These are phyloP conservation scores for Asarcornis scutulata DNA, from an alignment of 2,113 vertebrate species.

Conservation along the genomic window DNA sequence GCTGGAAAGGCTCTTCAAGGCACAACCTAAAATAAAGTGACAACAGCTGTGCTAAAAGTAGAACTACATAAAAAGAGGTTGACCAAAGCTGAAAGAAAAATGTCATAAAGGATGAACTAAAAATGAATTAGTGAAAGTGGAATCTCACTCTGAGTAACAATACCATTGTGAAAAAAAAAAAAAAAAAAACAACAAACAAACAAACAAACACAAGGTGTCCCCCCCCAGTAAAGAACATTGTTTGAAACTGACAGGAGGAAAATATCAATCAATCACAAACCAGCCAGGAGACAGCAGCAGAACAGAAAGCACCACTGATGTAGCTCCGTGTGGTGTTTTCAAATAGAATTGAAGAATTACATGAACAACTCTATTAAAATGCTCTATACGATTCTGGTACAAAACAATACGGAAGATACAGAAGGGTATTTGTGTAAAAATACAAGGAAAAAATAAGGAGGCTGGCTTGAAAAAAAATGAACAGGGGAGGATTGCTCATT, in stretches of 20 bases:
- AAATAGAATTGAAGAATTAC: neutral
- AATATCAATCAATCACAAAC: neutral
- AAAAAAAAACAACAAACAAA: no score
- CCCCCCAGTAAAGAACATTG: neutral
- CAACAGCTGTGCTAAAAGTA: neutral
- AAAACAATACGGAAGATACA: neutral
- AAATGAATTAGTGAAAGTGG: neutral
- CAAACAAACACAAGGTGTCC: no score
- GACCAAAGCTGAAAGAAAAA: neutral
- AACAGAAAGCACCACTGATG: neutral
- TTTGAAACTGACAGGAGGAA: neutral
- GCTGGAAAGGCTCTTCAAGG: neutral
- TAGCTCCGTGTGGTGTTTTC: neutral
- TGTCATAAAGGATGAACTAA: neutral
- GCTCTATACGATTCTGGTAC: neutral
- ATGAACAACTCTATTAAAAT: neutral
- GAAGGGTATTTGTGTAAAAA: neutral
- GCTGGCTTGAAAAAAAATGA: neutral
- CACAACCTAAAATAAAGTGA: neutral
- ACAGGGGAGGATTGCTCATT: neutral
- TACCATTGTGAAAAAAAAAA: neutral
- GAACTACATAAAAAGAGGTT: neutral
- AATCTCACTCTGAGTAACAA: neutral
- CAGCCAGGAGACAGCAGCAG: neutral
- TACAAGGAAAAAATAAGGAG: neutral